phyloP scores from a whole-genome alignment of 2,113 vertebrate species.

The Fregata magnificens region DNA sequence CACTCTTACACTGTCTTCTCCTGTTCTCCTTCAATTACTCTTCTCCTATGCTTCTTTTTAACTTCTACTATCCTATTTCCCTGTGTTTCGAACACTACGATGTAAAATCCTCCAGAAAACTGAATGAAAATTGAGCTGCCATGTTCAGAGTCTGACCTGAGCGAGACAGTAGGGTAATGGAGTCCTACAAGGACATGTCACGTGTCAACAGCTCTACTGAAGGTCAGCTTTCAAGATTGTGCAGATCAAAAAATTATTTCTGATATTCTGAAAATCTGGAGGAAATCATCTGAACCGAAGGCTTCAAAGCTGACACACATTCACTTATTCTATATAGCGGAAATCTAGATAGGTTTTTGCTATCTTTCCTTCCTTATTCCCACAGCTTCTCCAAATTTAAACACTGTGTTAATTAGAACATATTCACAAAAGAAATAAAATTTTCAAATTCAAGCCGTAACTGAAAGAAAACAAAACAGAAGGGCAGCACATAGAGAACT shows the following conservation, averaged over 20 bases:
- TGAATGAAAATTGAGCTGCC: background rate
- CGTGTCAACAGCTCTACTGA: background rate
- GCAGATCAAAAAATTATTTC: background rate
- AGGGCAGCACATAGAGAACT: background rate
- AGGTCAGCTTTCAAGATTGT: background rate
- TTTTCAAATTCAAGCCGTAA: background rate
- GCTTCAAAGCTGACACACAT: background rate
- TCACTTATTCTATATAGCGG: background rate
- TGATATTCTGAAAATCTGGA: background rate
- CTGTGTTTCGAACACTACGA: background rate
- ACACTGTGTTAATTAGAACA: background rate
- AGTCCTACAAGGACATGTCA: background rate
- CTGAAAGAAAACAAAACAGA: background rate
- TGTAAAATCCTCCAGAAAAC: background rate
- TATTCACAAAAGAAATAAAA: background rate
- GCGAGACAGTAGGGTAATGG: background rate
- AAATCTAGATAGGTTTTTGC: background rate
- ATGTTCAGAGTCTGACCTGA: background rate
- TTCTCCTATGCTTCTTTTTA: background rate
- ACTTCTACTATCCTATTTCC: background rate
- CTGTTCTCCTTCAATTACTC: background rate
- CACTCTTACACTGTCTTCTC: background rate
- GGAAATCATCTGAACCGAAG: background rate
- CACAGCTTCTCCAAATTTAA: background rate
- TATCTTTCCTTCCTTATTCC: background rate